Conservation (phyloP, 2,113 vertebrate genomes). For the Engraulis encrasicolus region DNA sequence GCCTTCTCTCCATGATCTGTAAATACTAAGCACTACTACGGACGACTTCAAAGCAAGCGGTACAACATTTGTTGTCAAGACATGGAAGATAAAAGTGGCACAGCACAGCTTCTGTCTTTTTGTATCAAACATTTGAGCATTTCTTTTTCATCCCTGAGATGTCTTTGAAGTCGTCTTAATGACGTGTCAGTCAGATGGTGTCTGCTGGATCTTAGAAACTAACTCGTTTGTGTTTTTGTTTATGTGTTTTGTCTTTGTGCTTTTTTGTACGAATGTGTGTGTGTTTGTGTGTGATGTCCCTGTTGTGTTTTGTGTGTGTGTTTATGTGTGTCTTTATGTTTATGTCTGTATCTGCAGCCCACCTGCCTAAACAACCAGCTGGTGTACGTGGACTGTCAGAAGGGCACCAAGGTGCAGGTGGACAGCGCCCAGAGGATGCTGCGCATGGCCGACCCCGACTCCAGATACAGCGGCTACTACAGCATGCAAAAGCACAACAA, state of each 20-base stretch:
- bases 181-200: background rate
- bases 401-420: constrained; percentile 84
- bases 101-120: background rate
- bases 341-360: constrained; percentile 70
- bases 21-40: background rate
- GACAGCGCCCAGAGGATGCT: constrained; percentile 86
- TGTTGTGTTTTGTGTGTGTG: background rate
- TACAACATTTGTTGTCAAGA: constrained; percentile 7
- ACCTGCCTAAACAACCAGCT: constrained; percentile 88
- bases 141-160: background rate
- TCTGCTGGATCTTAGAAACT: background rate
- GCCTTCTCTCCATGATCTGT: background rate
- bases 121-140: background rate
- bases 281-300: background rate
- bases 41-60: background rate
- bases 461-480: constrained; percentile 91
- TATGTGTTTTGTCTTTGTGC: background rate
- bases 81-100: constrained; percentile 3
- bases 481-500: constrained; percentile 92
- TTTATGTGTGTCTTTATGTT: background rate
- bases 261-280: background rate
- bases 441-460: constrained; percentile 87
- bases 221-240: background rate
- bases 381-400: constrained; percentile 89
- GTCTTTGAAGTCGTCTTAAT: background rate